These are phyloP conservation scores for Gobiocypris rarus DNA, from an alignment of 2,113 vertebrate species.

Conservation along the genomic window DNA sequence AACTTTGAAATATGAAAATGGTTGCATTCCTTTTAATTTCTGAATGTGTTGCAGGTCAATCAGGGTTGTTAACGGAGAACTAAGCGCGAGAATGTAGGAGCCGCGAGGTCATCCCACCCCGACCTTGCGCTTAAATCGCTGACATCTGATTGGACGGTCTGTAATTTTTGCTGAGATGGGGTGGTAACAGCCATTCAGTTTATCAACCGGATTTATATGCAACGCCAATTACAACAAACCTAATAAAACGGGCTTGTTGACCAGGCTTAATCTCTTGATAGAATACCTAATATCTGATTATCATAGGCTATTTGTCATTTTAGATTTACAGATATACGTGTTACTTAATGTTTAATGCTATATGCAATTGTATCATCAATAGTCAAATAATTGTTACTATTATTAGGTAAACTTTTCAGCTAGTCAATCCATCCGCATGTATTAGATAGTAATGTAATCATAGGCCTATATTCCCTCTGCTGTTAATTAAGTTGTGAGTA, in stretches of 20 bases:
- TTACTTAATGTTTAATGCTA: not conserved
- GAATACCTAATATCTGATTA: not conserved
- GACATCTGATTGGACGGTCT: constrained; percentile 1
- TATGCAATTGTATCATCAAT: not conserved
- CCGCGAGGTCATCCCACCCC: constrained; percentile 10
- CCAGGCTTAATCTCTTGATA: not conserved
- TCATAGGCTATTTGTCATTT: not conserved
- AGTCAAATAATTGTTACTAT: not conserved
- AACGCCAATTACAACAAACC: not conserved
- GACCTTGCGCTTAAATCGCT: constrained; percentile 28
- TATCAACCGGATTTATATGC: not conserved
- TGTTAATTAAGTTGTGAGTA: not conserved
- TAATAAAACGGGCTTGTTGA: not conserved
- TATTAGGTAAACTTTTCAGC: not conserved
- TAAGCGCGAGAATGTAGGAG: constrained; percentile 32
- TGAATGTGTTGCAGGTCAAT: not conserved
- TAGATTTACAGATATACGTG: too few species aligned
- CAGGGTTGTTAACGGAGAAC: not conserved
- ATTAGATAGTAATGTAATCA: not conserved
- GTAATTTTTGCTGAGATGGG: not conserved
- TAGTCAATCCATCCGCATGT: not conserved
- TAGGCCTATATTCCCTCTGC: not conserved
- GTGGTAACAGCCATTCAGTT: constrained; percentile 5
- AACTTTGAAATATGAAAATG: not conserved
- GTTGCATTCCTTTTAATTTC: not conserved